Evolutionary conservation across 2,888 invertebrate genomes (phyloP), one percentile per base, ranked within the genome.

Genomic region (Cremastobaeus sp.): DNA sequence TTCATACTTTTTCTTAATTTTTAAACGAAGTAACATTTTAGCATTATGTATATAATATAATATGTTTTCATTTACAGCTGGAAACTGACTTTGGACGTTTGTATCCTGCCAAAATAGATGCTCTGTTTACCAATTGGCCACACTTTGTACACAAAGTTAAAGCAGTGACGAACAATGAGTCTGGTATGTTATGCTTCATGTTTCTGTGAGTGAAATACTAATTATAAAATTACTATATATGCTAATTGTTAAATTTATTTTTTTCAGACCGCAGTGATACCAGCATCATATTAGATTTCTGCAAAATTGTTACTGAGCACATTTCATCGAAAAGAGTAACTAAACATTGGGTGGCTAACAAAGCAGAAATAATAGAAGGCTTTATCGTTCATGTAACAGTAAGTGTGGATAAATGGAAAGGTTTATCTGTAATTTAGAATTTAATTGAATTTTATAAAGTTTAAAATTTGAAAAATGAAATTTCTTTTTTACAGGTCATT

Each of bases 281-380:
- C 14, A 37, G 17, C 18, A 20, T 66, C 15, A 15, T 66, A 2
- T 14, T 57, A 1, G 45, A 66, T 34, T 66, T 66, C 32, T 66
- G 57, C 30, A 18, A 47, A 5, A 2, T 55, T 5, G 48, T 66
- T 5, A 34, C 20, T 11, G 12, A 34, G 1, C 47, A 35, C 5
- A 20, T 39, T 35, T 12, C 21, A 8, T 66, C 39, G 1, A 66
- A 66, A 30, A 25, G 66, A 39, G 45, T 66, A 9, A 35, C 35
- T 1, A 66, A 55, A 28, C 17, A 20, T 1, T 66, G 66, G 66
- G 34, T 55, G 11, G 48, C 41, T 1, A 66, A 55, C 20, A 9
- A 21, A 6, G 30, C 12, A 4, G 66, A 66, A 57, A 57, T 66
- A 5, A 55, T 12, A 15, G 66, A 66, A 30, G 66, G 66, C 2